A percentile compares a stretch with the other conserved stretches of the same genome.
Evolutionary conservation across 2,113 vertebrate species (phyloP).

Genomic region (Limanda limanda): DNA sequence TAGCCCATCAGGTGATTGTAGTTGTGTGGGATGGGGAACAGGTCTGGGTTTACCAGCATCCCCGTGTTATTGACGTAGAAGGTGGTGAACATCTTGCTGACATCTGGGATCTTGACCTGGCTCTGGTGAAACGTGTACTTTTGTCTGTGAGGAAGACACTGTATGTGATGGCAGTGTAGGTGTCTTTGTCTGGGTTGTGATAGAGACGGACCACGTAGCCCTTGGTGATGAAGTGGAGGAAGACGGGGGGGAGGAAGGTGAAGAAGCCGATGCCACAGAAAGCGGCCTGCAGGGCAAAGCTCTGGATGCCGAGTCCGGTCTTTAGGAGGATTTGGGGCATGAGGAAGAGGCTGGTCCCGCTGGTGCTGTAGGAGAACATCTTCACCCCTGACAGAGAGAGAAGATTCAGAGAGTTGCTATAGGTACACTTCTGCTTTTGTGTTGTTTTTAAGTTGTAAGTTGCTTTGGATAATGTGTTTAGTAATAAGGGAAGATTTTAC

Average conservation of each 20-base stretch:
- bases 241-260: constrained; percentile 87
- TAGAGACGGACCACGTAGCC: constrained; percentile 93
- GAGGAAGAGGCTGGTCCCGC: constrained; percentile 83
- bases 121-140: constrained; percentile 88
- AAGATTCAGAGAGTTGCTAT: background rate
- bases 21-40: constrained; percentile 87
- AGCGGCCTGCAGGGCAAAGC: constrained; percentile 78
- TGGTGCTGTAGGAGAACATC: constrained; percentile 93
- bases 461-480: background rate
- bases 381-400: constrained; percentile 86
- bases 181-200: constrained; percentile 85
- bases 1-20: constrained; percentile 97
- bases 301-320: constrained; percentile 81
- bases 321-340: constrained; percentile 86
- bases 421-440: no score
- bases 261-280: constrained; percentile 88
- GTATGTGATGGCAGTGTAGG: constrained; percentile 93
- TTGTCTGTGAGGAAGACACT: constrained; percentile 86
- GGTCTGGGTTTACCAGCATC: constrained; percentile 89
- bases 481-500: no score
- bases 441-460: no score
- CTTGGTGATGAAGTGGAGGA: constrained; percentile 90
- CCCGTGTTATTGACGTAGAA: constrained; percentile 89
- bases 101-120: constrained; percentile 87
- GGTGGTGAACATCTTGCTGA: constrained; percentile 89